Conservation (phyloP, 2,797 vertebrate genomes). For the Nannoperca obscura region DNA sequence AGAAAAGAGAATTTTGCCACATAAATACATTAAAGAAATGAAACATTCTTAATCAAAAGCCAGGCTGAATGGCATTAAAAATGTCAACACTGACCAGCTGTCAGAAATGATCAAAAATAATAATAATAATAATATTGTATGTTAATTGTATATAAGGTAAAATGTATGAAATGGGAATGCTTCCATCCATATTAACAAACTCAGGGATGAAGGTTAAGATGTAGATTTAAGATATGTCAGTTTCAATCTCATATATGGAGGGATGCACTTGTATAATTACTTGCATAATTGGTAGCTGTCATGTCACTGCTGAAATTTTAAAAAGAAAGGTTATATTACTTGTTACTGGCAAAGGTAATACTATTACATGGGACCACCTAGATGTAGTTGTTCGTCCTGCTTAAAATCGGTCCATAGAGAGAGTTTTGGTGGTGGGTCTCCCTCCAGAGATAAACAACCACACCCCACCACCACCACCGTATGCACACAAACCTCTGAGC, state of each 20-base stretch:
- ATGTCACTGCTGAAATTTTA: neutral
- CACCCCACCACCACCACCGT: slow-evolving; percentile 20
- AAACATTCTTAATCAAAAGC: no score
- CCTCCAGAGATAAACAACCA: slow-evolving; percentile 46
- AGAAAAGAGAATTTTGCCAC: no score
- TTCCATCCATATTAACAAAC: neutral
- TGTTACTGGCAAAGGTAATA: neutral
- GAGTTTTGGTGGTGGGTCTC: slow-evolving; percentile 47
- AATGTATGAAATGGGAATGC: neutral
- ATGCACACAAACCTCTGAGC: slow-evolving; percentile 53
- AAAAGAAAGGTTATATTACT: neutral
- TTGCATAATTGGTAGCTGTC: slow-evolving; percentile 9
- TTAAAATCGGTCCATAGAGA: slow-evolving; percentile 4
- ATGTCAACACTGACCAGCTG: no score
- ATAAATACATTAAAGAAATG: no score
- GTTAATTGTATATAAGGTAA: neutral
- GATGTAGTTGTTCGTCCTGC: neutral
- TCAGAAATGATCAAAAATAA: no score
- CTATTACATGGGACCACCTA: neutral
- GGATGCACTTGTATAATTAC: neutral
- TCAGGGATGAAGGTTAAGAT: neutral
- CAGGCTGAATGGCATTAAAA: no score
- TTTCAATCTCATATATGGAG: neutral
- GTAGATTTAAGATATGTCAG: neutral
- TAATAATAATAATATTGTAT: neutral